A percentile compares a stretch with the other conserved stretches of the same genome.
These are phyloP conservation scores for Epicauta chinensis DNA, from an alignment of 1,140 invertebrate species.

Conservation along the genomic window DNA sequence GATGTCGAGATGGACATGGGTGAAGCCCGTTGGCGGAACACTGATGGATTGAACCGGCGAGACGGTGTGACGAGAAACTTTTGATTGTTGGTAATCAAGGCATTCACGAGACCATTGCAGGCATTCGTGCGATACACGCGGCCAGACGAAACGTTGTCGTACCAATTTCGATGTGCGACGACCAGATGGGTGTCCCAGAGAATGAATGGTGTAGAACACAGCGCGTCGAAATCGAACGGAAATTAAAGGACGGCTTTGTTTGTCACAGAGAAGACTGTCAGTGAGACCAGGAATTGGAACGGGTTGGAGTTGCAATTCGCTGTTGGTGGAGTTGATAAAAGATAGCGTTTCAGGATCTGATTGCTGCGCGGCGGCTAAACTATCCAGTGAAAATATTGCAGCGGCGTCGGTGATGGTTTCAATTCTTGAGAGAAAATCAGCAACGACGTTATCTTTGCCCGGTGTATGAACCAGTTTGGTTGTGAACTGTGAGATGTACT, in stretches of 20 bases:
- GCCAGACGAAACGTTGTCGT: neutral
- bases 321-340: no score
- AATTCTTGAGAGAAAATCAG: no score
- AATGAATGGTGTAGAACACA: neutral
- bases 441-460: neutral
- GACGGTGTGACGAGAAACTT: constrained; percentile 20
- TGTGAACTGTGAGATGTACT: constrained; percentile 39
- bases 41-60: constrained; percentile 1
- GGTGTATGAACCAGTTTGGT: constrained; percentile 37
- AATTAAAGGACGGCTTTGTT: no score
- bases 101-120: constrained; percentile 2
- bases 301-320: no score
- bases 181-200: neutral
- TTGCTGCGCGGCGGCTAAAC: neutral
- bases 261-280: no score
- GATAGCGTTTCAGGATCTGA: no score
- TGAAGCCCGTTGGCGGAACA: constrained; percentile 21
- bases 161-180: neutral
- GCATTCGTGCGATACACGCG: neutral
- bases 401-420: no score
- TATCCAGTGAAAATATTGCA: no score
- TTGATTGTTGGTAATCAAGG: constrained; percentile 8
- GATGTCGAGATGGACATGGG: constrained; percentile 35
- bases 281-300: no score
- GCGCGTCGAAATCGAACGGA: neutral